Evolutionary conservation across 2,113 vertebrate genomes (phyloP).

Genomic region (Macrotis lagotis): DNA sequence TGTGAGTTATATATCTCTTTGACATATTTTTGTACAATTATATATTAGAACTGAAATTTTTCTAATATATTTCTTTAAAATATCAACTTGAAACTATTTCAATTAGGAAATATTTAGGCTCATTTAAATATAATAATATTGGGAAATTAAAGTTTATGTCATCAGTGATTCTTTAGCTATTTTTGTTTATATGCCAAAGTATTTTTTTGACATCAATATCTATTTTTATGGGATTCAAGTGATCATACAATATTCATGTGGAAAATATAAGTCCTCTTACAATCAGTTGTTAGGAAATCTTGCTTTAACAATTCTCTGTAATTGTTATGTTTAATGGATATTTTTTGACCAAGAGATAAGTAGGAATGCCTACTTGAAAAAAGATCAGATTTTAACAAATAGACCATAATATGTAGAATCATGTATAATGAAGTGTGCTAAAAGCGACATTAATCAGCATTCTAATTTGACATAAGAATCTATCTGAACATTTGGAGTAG

Average conservation of each 20-base stretch:
- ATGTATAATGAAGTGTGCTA: neutral
- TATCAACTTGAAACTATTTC: conserved; percentile 50
- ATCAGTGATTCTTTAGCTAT: neutral
- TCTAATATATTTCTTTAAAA: neutral
- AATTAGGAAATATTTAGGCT: neutral
- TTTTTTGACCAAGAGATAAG: conserved; percentile 8
- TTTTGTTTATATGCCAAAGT: conserved; percentile 29
- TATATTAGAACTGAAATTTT: conserved; percentile 49
- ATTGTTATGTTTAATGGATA: neutral
- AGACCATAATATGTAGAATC: neutral
- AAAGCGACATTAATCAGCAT: neutral
- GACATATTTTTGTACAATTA: conserved; percentile 9
- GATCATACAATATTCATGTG: too few species aligned
- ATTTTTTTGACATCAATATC: conserved; percentile 38
- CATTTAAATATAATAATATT: neutral
- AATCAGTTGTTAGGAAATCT: neutral
- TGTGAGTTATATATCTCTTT: neutral
- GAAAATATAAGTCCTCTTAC: neutral
- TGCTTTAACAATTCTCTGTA: neutral
- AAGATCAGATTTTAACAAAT: neutral
- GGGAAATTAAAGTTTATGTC: neutral
- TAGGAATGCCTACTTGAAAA: neutral
- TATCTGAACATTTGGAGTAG: neutral
- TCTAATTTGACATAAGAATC: neutral
- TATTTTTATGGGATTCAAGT: neutral